Base-by-base conservation (phyloP, 2,797 vertebrate genomes). In the Ficedula albicollis region DNA sequence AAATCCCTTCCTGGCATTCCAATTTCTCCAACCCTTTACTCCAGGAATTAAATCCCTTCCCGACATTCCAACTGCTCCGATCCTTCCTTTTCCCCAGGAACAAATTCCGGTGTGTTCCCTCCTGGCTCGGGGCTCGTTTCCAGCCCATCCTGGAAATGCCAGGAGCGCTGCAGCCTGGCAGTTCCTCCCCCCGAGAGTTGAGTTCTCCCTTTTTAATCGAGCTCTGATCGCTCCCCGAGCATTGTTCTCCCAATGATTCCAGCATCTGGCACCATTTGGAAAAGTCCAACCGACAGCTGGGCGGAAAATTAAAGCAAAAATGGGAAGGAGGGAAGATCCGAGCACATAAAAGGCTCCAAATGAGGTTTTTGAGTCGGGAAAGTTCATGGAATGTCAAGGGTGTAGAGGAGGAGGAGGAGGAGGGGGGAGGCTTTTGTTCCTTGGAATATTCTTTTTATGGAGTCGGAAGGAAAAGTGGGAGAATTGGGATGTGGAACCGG, bases 241-340 rank as follows among this genome's bases (percentile, higher is more conserved):
- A 96, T 98, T 98, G 98, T 98, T 97, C 97, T 90, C 91, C 70
- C 96, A 93, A 96, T 97, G 97, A 98, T 98, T 97, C 91, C 96
- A 93, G 96, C 98, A 98, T 97, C 98, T 98, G 98, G 98, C 97
- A 51, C 97, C 96, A 93, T 97, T 97, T 96, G 98, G 90, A 96
- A 96, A 96, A 97, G 95, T 96, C 97, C 97, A 84, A 73, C 92
- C 96, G 97, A 97, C 98, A 98, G 97, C 98, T 98, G 98, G 98
- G 97, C 93, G 87, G 93, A 74, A 97, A 97, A 97, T 96, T 91
- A 86, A 93, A 96, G 52, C 69, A 58, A 48, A 55, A 36, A 1
- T 1, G 30, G 66, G 55, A 17, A 43, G n/a, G n/a, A 15, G 76
- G 67, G 82, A 92, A 80, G 72, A 90, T 82, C 92, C 66, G 69